Conservation (phyloP, 2,888 invertebrate genomes). For the Xestia ashworthii region DNA sequence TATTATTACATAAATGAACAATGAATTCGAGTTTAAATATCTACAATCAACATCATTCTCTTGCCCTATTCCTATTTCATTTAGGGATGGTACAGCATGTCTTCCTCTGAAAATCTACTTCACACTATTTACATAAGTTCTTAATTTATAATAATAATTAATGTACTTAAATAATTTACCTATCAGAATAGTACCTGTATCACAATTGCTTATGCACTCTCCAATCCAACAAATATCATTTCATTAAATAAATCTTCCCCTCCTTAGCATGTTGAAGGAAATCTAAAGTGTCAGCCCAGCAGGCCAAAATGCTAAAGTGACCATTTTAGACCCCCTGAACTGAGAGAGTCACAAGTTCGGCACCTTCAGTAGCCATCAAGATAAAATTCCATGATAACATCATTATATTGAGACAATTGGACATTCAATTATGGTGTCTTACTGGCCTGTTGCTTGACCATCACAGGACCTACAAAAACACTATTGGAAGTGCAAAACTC, state of each 20-base stretch:
- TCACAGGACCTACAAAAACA: too few relatives aligned
- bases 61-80: too few relatives aligned
- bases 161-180: not conserved
- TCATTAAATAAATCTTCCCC: not conserved
- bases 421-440: too few relatives aligned
- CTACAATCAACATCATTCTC: too few relatives aligned
- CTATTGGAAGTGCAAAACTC: too few relatives aligned
- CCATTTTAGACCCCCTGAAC: not conserved
- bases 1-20: not conserved
- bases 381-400: not conserved
- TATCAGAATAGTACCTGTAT: slow-evolving; percentile 12
- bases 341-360: not conserved
- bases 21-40: not conserved
- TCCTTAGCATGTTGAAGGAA: not conserved
- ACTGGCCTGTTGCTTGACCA: too few relatives aligned
- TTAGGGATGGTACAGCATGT: too few relatives aligned
- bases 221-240: not conserved
- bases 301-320: too few relatives aligned
- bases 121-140: not conserved
- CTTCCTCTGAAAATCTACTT: not conserved
- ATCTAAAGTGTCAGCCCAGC: not conserved
- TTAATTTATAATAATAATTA: not conserved
- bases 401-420: too few relatives aligned
- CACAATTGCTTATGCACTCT: not conserved
- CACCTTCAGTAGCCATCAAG: not conserved